phyloP scores from a whole-genome alignment of 2,888 invertebrate genomes.

The Mimachlamys varia region DNA sequence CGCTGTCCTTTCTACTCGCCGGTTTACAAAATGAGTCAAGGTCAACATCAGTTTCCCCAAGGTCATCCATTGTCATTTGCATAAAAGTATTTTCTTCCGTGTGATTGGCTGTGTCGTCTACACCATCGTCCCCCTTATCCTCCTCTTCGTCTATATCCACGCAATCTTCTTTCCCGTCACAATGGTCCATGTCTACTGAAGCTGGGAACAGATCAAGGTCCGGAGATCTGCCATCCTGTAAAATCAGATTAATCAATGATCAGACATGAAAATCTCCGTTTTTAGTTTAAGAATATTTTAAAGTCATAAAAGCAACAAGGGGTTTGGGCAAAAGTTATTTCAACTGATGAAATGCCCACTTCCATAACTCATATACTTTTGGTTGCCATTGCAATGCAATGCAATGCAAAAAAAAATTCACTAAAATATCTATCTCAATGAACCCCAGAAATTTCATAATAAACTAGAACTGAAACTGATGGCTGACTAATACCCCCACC shows the following conservation, averaged over 20 bases:
- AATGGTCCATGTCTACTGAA: background rate
- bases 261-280: no score
- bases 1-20: background rate
- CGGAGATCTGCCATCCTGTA: background rate
- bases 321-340: no score
- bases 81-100: constrained; percentile 45
- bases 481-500: no score
- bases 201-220: background rate
- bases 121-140: background rate
- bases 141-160: background rate
- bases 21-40: constrained; percentile 49
- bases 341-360: no score
- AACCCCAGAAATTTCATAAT: no score
- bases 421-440: no score
- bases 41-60: constrained; percentile 44
- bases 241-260: background rate
- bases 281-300: no score
- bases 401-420: no score
- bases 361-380: no score
- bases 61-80: constrained; percentile 52
- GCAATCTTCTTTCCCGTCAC: background rate
- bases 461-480: no score
- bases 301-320: no score
- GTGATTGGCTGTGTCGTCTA: constrained; percentile 23
- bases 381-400: no score